These are phyloP conservation scores for Pangasius sanitwongsei DNA, from an alignment of 2,797 vertebrate species.

Conservation along the genomic window DNA sequence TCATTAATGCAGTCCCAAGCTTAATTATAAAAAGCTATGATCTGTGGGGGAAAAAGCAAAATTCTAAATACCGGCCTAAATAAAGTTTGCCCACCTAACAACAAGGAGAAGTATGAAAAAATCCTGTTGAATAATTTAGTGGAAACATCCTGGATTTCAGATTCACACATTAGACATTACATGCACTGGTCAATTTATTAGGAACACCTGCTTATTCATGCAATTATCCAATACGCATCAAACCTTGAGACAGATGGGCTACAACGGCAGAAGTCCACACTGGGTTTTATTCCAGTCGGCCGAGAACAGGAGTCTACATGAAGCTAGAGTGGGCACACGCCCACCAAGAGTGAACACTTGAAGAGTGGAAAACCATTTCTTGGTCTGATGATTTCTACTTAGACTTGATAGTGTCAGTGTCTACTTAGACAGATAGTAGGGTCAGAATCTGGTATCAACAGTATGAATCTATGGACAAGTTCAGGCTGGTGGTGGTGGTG, in stretches of 20 bases:
- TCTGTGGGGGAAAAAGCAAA: background rate
- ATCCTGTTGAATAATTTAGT: background rate
- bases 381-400: background rate
- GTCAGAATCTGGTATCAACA: background rate
- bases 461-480: background rate
- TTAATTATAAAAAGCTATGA: background rate
- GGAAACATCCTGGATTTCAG: background rate
- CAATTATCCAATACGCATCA: background rate
- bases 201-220: background rate
- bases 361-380: background rate
- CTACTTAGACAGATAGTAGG: background rate
- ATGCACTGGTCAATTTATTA: background rate
- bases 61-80: background rate
- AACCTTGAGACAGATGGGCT: background rate
- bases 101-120: background rate
- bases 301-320: background rate
- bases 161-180: conserved; percentile 2
- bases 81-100: background rate
- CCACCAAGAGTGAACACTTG: background rate
- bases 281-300: background rate
- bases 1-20: background rate
- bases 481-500: background rate
- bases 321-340: background rate
- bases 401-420: too few relatives aligned
- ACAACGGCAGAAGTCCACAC: background rate